Conservation (phyloP, 2,888 invertebrate species). For the Apamea epomidion region DNA sequence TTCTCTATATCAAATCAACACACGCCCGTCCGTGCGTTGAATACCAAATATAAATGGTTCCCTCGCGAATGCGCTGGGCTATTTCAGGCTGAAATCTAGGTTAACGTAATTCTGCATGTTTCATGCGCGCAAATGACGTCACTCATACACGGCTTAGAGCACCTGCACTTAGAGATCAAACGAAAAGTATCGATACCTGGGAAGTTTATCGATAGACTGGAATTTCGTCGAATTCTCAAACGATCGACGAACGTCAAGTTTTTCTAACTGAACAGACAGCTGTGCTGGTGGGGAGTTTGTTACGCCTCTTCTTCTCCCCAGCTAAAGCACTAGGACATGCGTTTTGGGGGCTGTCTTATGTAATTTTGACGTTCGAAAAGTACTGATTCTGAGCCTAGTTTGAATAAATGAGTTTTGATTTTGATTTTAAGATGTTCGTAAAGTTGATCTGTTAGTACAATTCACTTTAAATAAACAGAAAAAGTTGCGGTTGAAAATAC, state of each 20-base stretch:
- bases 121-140: slow-evolving; percentile 59
- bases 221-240: background rate
- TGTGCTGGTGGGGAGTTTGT: no score
- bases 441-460: background rate
- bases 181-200: slow-evolving; percentile 7
- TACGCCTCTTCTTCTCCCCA: no score
- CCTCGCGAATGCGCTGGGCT: slow-evolving; percentile 67
- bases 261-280: no score
- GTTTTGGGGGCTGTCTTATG: no score
- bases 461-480: background rate
- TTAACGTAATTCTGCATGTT: slow-evolving; percentile 76
- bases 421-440: background rate
- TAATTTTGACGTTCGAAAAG: background rate
- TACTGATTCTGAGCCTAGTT: background rate
- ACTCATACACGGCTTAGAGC: slow-evolving; percentile 34
- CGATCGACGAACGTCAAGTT: no score
- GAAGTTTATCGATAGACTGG: background rate
- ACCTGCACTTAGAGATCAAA: slow-evolving; percentile 45
- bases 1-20: slow-evolving; percentile 41
- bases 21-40: slow-evolving; percentile 38
- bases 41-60: slow-evolving; percentile 62
- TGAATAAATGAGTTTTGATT: no score
- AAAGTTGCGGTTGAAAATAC: background rate
- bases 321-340: no score
- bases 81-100: slow-evolving; percentile 80